phyloP scores from a whole-genome alignment of 2,888 invertebrate genomes.

The Limnephilus marmoratus region DNA sequence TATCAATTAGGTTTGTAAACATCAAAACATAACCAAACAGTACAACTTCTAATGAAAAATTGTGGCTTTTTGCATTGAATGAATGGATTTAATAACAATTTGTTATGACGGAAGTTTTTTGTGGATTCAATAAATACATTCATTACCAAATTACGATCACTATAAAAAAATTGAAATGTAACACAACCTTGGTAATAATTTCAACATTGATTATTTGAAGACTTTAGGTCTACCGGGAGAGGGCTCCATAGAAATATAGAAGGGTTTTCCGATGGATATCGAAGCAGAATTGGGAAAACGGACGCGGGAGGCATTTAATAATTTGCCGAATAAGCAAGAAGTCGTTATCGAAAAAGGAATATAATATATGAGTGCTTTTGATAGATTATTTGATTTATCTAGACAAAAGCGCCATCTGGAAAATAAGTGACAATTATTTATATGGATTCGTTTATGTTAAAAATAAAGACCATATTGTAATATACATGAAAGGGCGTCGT shows the following conservation, averaged over 20 bases:
- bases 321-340: constrained; percentile 42
- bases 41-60: neutral
- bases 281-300: constrained; percentile 21
- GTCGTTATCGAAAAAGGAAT: neutral
- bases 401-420: no score
- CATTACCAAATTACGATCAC: neutral
- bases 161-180: neutral
- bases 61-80: no score
- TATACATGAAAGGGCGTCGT: no score
- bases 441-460: neutral
- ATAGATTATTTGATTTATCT: constrained; percentile 30
- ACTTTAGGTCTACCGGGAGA: neutral
- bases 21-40: neutral
- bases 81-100: no score
- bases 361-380: constrained; percentile 19
- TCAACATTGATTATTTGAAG: neutral
- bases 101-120: neutral
- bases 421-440: neutral
- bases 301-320: constrained; percentile 13
- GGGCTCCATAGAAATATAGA: constrained; percentile 8
- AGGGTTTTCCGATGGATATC: constrained; percentile 28
- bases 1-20: neutral
- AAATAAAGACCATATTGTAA: no score
- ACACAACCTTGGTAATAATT: neutral
- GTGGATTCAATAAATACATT: neutral